Evolutionary conservation across 2,113 vertebrate genomes (phyloP), one percentile per base, ranked within the genome.

Genomic region (Aythya baeri): DNA sequence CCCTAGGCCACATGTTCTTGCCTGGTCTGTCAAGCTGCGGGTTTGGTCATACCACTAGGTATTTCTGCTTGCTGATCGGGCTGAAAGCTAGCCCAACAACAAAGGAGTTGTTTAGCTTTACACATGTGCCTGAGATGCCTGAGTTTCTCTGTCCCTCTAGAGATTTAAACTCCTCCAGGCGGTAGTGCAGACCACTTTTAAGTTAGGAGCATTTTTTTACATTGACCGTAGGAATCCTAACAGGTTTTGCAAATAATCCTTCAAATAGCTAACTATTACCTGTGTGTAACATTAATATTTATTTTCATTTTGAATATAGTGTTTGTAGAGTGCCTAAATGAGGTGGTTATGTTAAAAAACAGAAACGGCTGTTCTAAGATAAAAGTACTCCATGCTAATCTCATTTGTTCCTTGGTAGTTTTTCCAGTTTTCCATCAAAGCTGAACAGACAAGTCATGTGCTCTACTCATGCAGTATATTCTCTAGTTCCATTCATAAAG

Each of bases 21-120:
- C 36, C 46, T 9, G 11, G 17, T 38, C 61, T 59, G 68, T 61
- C 66, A 4, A 4, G 20, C 59, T 62, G n/a, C 36, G 44, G 63
- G 3, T 54, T 32, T 0, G 0, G 12, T 46, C 2, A 0, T 41
- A 34, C 29, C 22, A 10, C 43, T 41, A 21, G 32, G 36, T 22
- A 15, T 34, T 78, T 32, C 38, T 74, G 71, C 62, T 46, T 32
- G 75, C 62, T 72, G 71, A 1, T 21, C 52, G 32, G 62, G 36
- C 78, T 71, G 41, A 5, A 13, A 74, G 27, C 41, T 75, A 23
- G 22, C 52, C 18, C 61, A 67, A 5, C 23, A 16, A 13, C 17
- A 89, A 22, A 71, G 78, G 54, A 50, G 43, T 34, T 77, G 21
- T 50, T 81, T 63, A 49, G 65, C 66, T 84, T 61, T 2, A 65